Base-by-base conservation (phyloP, 2,888 invertebrate species). In the Volucella bombylans region DNA sequence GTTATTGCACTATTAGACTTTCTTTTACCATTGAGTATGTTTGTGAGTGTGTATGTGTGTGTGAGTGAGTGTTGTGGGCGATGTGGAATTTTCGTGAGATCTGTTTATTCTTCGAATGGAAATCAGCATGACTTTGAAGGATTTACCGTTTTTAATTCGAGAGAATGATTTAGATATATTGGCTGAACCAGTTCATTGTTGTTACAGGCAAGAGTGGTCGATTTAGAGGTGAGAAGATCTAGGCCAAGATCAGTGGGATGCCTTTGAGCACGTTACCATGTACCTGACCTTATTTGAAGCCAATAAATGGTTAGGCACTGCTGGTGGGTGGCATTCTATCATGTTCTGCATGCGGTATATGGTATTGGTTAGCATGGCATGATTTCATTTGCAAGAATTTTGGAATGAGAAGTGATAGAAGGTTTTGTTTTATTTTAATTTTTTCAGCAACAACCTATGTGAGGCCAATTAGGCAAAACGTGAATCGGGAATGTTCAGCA, bases 111-210 rank as follows among this genome's bases (percentile, higher is more conserved):
- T 61, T 12, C 65, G 23, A 49, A 64, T 71, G 65, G 64, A 74
- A 79, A 69, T 81, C 78, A 79, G 72, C 78, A 72, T 72, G 71
- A 65, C 50, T 79, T 72, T 71, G 57, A 72, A 49, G 39, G 69
- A 78, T 78, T 78, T 78, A 78, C 78, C 62, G 78, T 78, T 78
- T 71, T 78, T 64, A 69, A 78, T 78, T 71, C 50, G 14, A 61
- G 14, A 14, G 31, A 72, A 43, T 62, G 61, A 31, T 61, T 14
- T 11, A 23, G 31, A 12, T 62, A n/a, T 41, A 18, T 23, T 59
- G 47, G 39, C 0, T 18, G 59, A 12, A 43, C 67, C 68, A 41
- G 77, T 69, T 77, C 54, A 31, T 45, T 41, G 41, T 59, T 65
- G 64, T 38, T 55, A 18, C 11, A 11, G 57, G 41, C 38, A 11